These are phyloP conservation scores for Buphagus erythrorhynchus DNA, from an alignment of 2,797 vertebrate species.

Conservation along the genomic window DNA sequence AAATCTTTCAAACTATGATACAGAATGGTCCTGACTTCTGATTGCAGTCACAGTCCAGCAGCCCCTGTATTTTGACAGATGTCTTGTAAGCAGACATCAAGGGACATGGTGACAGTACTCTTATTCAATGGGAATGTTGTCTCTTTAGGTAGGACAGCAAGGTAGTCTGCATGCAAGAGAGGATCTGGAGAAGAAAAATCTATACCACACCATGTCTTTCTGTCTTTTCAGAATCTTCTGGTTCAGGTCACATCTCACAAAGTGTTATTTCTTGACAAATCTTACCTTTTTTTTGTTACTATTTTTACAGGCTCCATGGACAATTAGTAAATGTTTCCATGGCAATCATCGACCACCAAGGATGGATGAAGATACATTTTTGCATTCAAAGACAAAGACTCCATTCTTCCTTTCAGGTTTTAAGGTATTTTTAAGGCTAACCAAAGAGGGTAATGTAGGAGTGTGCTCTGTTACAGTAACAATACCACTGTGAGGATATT, in stretches of 20 bases:
- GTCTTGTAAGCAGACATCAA: neutral
- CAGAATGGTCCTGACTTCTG: neutral
- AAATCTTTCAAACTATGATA: neutral
- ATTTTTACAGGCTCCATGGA: constrained; percentile 32
- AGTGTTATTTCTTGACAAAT: constrained; percentile 28
- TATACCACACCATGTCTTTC: neutral
- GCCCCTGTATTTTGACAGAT: neutral
- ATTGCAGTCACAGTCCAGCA: neutral
- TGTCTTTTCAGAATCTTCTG: neutral
- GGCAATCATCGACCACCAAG: neutral
- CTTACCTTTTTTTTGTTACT: constrained; percentile 69
- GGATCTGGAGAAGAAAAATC: neutral
- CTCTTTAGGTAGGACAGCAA: neutral
- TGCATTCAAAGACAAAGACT: constrained; percentile 29
- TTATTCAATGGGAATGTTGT: neutral
- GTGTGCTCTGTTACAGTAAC: constrained; percentile 23
- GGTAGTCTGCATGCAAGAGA: neutral
- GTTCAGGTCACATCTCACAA: neutral
- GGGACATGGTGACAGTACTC: neutral
- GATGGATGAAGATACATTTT: constrained; percentile 20
- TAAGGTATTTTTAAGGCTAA: constrained; percentile 42
- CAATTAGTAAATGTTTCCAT: constrained; percentile 66
- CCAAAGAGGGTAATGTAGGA: constrained; percentile 47
- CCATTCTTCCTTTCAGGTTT: constrained; percentile 37
- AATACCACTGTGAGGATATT: constrained; percentile 25